Evolutionary conservation across 2,797 vertebrate species (phyloP).

Genomic region (Trematomus bernacchii): DNA sequence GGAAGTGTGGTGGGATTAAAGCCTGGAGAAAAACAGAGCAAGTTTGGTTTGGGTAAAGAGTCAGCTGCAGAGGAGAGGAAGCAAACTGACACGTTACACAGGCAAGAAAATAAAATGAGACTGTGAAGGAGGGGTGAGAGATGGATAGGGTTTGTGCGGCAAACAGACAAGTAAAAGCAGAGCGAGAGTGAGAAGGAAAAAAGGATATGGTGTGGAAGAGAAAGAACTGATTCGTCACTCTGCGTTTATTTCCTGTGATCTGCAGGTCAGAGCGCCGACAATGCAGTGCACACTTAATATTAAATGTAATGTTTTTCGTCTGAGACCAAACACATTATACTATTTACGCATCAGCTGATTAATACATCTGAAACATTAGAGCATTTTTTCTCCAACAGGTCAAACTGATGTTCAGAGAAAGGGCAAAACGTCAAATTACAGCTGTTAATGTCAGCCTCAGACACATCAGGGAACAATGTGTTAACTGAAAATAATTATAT

Average conservation of each 20-base stretch:
- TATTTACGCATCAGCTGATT: slow-evolving; percentile 12
- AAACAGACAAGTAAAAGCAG: slow-evolving; percentile 64
- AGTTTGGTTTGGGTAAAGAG: slow-evolving; percentile 45
- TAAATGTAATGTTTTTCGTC: slow-evolving; percentile 44
- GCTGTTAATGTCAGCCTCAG: slow-evolving; percentile 32
- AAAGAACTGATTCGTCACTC: slow-evolving; percentile 68
- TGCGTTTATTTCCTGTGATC: slow-evolving; percentile 66
- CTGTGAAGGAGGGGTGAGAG: slow-evolving; percentile 46
- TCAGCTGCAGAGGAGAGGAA: slow-evolving; percentile 55
- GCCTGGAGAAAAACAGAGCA: slow-evolving; percentile 47
- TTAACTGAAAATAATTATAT: slow-evolving; percentile 52
- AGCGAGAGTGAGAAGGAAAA: slow-evolving; percentile 38
- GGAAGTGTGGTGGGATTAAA: slow-evolving; percentile 33
- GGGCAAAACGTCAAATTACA: slow-evolving; percentile 34
- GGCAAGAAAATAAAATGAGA: slow-evolving; percentile 45
- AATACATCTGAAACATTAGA: slow-evolving; percentile 28
- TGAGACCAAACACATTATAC: slow-evolving; percentile 13
- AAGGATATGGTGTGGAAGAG: slow-evolving; percentile 49
- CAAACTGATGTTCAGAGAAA: not conserved
- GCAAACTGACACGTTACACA: slow-evolving; percentile 50
- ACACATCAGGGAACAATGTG: slow-evolving; percentile 45
- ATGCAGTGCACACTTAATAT: slow-evolving; percentile 42
- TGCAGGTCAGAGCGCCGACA: slow-evolving; percentile 57
- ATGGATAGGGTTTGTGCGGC: slow-evolving; percentile 50
- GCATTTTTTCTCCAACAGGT: slow-evolving; percentile 20